These are phyloP conservation scores for Cistogaster globosa DNA, from an alignment of 2,888 invertebrate genomes.

Conservation along the genomic window DNA sequence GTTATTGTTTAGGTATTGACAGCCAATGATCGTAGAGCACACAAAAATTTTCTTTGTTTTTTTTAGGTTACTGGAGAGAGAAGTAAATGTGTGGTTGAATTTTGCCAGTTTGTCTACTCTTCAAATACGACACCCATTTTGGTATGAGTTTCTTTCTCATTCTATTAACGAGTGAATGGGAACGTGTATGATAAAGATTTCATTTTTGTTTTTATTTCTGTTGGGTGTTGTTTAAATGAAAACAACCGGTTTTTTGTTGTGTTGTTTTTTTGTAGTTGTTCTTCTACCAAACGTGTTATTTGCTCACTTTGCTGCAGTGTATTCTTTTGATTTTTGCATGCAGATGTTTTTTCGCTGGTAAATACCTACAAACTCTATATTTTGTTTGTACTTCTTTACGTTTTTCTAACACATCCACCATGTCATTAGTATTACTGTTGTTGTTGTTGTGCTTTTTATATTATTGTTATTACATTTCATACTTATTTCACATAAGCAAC, in stretches of 20 bases:
- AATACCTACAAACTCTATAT: slow-evolving; percentile 2
- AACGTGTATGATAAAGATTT: slow-evolving; percentile 48
- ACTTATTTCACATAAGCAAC: background rate
- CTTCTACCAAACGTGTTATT: slow-evolving; percentile 67
- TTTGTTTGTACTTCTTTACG: background rate
- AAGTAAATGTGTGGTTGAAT: background rate
- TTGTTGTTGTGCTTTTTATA: slow-evolving; percentile 66
- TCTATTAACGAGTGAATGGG: slow-evolving; percentile 39
- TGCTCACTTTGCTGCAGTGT: slow-evolving; percentile 73
- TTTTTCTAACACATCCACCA: slow-evolving; percentile 33
- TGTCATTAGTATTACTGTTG: slow-evolving; percentile 49
- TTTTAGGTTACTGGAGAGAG: background rate
- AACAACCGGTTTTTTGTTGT: slow-evolving; percentile 68
- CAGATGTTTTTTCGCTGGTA: slow-evolving; percentile 62
- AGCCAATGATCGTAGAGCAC: slow-evolving; percentile 45
- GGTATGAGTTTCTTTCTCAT: slow-evolving; percentile 21
- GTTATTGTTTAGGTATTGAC: slow-evolving; percentile 16
- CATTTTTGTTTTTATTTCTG: slow-evolving; percentile 62
- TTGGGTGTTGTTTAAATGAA: slow-evolving; percentile 65
- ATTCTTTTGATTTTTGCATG: slow-evolving; percentile 37
- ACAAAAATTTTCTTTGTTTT: slow-evolving; percentile 32
- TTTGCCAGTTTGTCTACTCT: slow-evolving; percentile 39
- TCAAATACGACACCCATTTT: slow-evolving; percentile 56
- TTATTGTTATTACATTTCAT: slow-evolving; percentile 73
- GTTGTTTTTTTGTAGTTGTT: slow-evolving; percentile 18